Percentiles rank a stretch among this genome's conserved stretches.
These are phyloP conservation scores for Mystacornis crossleyi DNA, from an alignment of 2,113 vertebrate species.

Conservation along the genomic window DNA sequence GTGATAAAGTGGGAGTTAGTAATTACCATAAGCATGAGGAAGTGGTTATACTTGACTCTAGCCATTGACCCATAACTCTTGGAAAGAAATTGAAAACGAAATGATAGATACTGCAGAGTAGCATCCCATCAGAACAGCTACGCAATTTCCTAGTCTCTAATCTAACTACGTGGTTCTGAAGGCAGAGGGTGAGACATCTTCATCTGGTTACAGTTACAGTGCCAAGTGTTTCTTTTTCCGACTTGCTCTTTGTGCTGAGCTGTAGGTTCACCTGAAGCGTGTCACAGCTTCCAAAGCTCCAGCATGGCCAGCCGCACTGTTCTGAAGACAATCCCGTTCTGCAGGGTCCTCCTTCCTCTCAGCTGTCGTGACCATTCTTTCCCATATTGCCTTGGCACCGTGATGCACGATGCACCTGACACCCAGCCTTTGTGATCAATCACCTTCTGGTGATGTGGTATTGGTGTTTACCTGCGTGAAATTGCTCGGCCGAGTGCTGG, in stretches of 20 bases:
- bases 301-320: neutral
- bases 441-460: neutral
- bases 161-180: neutral
- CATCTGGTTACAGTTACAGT: neutral
- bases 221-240: neutral
- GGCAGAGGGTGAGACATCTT: neutral
- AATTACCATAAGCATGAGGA: constrained; percentile 35
- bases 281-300: neutral
- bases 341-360: neutral
- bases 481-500: neutral
- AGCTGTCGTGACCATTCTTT: neutral
- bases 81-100: constrained; percentile 55
- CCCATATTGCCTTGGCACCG: neutral
- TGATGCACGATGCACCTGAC: accelerated
- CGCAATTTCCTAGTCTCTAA: neutral
- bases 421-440: neutral
- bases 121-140: neutral
- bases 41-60: constrained; percentile 44
- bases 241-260: neutral
- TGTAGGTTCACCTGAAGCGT: neutral
- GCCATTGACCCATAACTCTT: constrained; percentile 49
- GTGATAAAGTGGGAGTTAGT: constrained; percentile 55
- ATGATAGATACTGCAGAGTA: neutral
- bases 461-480: neutral
- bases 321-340: neutral